Percentiles rank a stretch among this genome's conserved stretches.
phyloP scores from a whole-genome alignment of 2,113 vertebrate genomes.

The Damaliscus lunatus region DNA sequence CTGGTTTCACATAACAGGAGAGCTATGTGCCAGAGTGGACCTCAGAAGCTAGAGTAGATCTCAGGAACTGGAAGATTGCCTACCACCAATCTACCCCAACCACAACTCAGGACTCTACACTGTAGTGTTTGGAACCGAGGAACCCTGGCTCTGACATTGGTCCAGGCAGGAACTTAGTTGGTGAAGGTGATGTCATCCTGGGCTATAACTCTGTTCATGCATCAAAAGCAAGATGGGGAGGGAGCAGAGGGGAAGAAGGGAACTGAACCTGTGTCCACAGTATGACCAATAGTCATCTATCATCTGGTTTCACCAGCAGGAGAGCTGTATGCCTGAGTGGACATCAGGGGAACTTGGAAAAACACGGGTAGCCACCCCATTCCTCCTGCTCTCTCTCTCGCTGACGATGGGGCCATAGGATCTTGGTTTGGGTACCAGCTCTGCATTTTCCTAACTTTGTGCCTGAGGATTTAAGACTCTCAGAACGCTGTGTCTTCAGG shows the following conservation, averaged over 20 bases:
- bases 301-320: neutral
- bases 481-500: neutral
- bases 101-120: neutral
- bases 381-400: neutral
- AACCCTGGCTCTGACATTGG: neutral
- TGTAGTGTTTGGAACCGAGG: neutral
- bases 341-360: neutral
- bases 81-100: neutral
- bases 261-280: neutral
- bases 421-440: neutral
- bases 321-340: neutral
- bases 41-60: neutral
- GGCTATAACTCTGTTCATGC: neutral
- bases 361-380: neutral
- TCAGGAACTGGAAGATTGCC: neutral
- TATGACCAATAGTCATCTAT: neutral
- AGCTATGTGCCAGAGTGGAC: neutral
- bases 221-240: neutral
- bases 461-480: neutral
- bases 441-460: neutral
- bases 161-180: neutral
- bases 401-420: rapidly evolving
- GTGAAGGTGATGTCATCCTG: neutral
- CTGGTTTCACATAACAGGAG: neutral
- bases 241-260: neutral